Evolutionary conservation across 2,888 invertebrate genomes (phyloP).

Genomic region (Hypomecis punctinalis): DNA sequence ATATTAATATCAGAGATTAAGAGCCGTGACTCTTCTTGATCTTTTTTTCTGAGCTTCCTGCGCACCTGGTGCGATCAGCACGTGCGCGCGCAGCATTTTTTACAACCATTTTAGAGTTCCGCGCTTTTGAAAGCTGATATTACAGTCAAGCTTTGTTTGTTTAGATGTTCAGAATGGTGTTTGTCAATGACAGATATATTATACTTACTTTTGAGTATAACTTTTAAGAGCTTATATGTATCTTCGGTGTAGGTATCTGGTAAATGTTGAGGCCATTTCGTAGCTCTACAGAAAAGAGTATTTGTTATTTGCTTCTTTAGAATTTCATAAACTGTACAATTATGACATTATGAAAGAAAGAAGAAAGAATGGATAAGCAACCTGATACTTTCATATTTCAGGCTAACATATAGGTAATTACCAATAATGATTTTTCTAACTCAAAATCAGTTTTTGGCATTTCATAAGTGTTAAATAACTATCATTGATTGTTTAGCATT

Average conservation of each 20-base stretch:
- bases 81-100: slow-evolving; percentile 55
- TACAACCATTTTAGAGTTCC: slow-evolving; percentile 41
- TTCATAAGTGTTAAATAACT: neutral
- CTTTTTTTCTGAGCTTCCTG: slow-evolving; percentile 55
- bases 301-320: no score
- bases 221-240: neutral
- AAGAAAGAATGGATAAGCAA: no score
- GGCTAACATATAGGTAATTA: no score
- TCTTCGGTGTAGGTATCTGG: no score
- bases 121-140: slow-evolving; percentile 40
- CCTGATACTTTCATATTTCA: no score
- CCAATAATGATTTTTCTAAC: no score
- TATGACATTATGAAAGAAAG: no score
- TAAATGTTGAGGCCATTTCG: no score
- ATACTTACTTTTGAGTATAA: neutral
- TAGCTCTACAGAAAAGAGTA: neutral
- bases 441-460: no score
- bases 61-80: slow-evolving; percentile 62
- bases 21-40: slow-evolving; percentile 27
- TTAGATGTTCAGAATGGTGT: slow-evolving; percentile 28
- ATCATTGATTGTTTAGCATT: neutral
- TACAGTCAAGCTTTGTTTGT: slow-evolving; percentile 38
- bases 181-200: slow-evolving; percentile 12
- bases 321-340: no score
- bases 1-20: slow-evolving; percentile 24